phyloP scores from a whole-genome alignment of 2,888 invertebrate genomes.

The Diaphora mendica region DNA sequence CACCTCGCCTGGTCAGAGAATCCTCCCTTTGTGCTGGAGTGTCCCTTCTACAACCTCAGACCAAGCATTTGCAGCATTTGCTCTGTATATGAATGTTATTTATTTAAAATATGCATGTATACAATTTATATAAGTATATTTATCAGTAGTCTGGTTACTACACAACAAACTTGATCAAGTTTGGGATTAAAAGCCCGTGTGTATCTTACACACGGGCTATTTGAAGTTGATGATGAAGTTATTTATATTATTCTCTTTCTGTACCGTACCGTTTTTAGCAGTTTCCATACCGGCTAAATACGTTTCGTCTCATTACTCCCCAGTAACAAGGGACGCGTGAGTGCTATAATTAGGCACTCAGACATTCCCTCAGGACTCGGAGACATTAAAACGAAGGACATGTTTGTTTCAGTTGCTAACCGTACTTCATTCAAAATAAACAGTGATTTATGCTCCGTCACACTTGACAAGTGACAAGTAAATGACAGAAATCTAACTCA shows the following conservation, averaged over 20 bases:
- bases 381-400: conserved; percentile 37
- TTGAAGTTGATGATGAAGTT: too few relatives aligned
- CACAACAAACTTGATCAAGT: too few relatives aligned
- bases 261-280: neutral
- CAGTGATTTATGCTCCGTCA: conserved; percentile 46
- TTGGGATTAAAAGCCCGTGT: too few relatives aligned
- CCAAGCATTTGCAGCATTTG: too few relatives aligned
- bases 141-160: too few relatives aligned
- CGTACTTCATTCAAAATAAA: conserved; percentile 50
- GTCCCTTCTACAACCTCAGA: too few relatives aligned
- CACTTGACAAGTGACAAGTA: neutral
- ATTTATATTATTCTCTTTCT: neutral
- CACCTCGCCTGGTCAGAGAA: too few relatives aligned
- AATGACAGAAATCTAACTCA: conserved; percentile 24
- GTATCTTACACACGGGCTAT: too few relatives aligned
- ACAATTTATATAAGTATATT: too few relatives aligned
- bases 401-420: conserved; percentile 46
- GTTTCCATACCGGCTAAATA: neutral
- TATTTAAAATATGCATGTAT: too few relatives aligned
- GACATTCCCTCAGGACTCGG: conserved; percentile 25
- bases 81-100: too few relatives aligned
- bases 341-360: conserved; percentile 34
- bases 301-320: conserved; percentile 9
- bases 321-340: conserved; percentile 26
- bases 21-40: too few relatives aligned